Conservation (phyloP, 2,888 invertebrate genomes). For the Dione vanillae region DNA sequence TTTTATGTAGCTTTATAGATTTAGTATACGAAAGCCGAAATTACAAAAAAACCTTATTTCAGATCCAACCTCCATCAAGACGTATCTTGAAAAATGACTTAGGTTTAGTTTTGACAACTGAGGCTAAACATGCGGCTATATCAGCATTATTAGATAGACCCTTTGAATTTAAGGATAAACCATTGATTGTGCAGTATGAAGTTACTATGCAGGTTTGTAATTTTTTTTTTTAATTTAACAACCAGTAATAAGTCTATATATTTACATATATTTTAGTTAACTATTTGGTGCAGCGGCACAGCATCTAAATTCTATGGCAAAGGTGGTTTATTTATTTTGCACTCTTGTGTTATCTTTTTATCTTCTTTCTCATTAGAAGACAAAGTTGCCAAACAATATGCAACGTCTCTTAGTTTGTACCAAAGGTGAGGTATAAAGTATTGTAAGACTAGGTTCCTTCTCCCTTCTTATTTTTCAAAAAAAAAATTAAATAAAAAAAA, state of each 20-base stretch:
- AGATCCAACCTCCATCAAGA: conserved; percentile 89
- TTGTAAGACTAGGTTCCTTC: neutral
- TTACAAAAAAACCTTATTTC: conserved; percentile 58
- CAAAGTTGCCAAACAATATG: neutral
- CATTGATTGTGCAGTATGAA: conserved; percentile 96
- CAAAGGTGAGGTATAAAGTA: neutral
- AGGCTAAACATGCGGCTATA: conserved; percentile 98
- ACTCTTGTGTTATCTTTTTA: no score
- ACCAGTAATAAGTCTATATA: neutral
- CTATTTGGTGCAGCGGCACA: neutral
- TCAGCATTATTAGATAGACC: conserved; percentile 90
- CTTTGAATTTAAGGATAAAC: conserved; percentile 92
- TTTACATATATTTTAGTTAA: neutral
- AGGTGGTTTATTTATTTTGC: neutral
- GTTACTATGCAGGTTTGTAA: conserved; percentile 89
- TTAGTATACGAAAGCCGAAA: no score
- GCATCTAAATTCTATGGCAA: neutral
- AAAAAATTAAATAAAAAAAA: no score
- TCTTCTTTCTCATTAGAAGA: no score
- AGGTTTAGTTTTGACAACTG: conserved; percentile 95
- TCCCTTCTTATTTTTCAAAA: no score
- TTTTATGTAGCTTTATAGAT: no score
- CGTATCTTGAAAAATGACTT: conserved; percentile 92
- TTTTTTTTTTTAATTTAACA: conserved; percentile 5
- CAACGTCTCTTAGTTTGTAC: neutral